A percentile compares a stretch with the other conserved stretches of the same genome.
phyloP scores from a whole-genome alignment of 2,113 vertebrate species.

The Perca schrenkii region DNA sequence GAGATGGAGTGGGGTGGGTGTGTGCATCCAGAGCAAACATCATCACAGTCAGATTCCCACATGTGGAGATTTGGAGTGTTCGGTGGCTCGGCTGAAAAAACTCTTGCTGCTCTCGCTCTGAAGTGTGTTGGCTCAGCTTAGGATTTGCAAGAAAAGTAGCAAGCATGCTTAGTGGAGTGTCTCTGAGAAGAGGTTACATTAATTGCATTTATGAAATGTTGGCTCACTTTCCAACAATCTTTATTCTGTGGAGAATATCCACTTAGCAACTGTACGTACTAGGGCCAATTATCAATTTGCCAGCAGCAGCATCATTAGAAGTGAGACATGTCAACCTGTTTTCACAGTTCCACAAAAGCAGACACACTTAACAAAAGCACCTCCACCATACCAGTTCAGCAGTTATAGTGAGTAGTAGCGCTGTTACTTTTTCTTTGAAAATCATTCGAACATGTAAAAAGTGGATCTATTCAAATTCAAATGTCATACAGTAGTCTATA shows the following conservation, averaged over 20 bases:
- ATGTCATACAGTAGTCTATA: background rate
- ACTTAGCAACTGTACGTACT: background rate
- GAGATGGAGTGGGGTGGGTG: slow-evolving; percentile 72
- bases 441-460: background rate
- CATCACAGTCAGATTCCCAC: slow-evolving; percentile 78
- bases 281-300: slow-evolving; percentile 1
- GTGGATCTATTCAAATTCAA: background rate
- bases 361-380: background rate
- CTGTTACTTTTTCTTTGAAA: background rate
- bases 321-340: slow-evolving; percentile 12
- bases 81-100: slow-evolving; percentile 21
- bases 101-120: background rate
- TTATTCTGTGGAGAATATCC: slow-evolving; percentile 6
- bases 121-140: slow-evolving; percentile 39
- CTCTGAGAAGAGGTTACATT: slow-evolving; percentile 28
- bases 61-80: slow-evolving; percentile 78
- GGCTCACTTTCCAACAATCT: slow-evolving; percentile 18
- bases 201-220: slow-evolving; percentile 36
- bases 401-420: background rate
- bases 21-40: slow-evolving; percentile 77
- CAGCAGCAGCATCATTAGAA: slow-evolving; percentile 2
- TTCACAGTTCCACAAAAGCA: background rate
- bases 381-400: too few species aligned
- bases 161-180: slow-evolving; percentile 13
- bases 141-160: slow-evolving; percentile 41